Base-by-base conservation (phyloP, 1,140 invertebrate genomes). In the Drosophila insularis region DNA sequence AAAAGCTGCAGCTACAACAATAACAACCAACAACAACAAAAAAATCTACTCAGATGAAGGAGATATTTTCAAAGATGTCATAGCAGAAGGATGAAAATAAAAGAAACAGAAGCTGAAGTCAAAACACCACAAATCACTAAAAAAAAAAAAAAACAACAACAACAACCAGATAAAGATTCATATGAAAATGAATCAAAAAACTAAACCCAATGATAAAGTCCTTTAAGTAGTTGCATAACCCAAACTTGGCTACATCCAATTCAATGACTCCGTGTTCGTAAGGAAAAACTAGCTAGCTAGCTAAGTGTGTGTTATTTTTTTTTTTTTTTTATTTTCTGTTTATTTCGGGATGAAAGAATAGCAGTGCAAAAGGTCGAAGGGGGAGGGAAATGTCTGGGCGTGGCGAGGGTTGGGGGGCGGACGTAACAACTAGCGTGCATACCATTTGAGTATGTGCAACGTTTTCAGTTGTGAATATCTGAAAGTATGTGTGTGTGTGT, bases 171-270 rank as follows among this genome's bases (percentile, higher is more conserved):
- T 50, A 10, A 10, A 11, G 14, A 46, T 17, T 21, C 8, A 11
- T 4, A 21, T 50, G 13, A 19, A 50, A 27, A 68, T 17, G 0
- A 73, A 78, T 2, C 71, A 68, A 67, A 65, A 84, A 78, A 82
- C 58, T 67, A 80, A 65, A 71, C 71, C 68, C 61, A 76, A 80
- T 75, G 71, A 89, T 89, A 89, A 89, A 89, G 84, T 89, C 84
- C 84, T 84, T 89, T 84, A 89, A 80, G 80, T 77, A 89, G 85
- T 89, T 89, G 73, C 84, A 89, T 89, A 89, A 89, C 84, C 89
- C 43, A 50, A 50, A 50, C 85, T 80, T 89, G 84, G 82, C 84
- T 87, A 76, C 84, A 89, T 78, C 85, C 76, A 61, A 59, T 54
- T 56, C 55, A 56, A 73, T 35, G 39, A 43, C 11, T 27, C 4